A percentile compares a stretch with the other conserved stretches of the same genome.
phyloP scores from a whole-genome alignment of 2,113 vertebrate species.

The Halcyon malimbica region DNA sequence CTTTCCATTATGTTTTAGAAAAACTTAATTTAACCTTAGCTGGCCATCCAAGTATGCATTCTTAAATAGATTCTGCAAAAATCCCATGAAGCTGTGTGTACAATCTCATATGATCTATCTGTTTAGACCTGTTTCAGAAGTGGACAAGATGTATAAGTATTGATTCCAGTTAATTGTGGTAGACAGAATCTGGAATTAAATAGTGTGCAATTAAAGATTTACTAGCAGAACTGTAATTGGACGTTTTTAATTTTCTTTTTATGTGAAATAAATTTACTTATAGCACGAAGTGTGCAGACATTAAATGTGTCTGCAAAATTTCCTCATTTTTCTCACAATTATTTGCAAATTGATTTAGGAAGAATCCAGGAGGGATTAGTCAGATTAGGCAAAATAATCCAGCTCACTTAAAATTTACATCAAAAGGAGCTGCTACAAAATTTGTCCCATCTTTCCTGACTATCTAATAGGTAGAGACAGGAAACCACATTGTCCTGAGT shows the following conservation, averaged over 20 bases:
- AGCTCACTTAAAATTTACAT: background rate
- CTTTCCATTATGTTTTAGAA: background rate
- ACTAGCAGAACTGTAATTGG: background rate
- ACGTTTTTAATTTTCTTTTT: background rate
- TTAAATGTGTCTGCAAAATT: background rate
- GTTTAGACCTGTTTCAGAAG: background rate
- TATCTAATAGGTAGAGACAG: background rate
- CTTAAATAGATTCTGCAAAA: background rate
- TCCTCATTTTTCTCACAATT: background rate
- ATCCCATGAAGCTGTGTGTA: background rate
- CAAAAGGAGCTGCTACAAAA: background rate
- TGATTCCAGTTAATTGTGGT: background rate
- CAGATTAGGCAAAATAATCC: background rate
- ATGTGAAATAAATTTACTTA: background rate
- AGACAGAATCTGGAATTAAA: background rate
- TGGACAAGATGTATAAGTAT: background rate
- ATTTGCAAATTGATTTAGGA: background rate
- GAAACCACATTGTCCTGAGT: background rate
- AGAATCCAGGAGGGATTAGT: background rate
- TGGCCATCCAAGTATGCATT: background rate
- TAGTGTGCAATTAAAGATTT: background rate
- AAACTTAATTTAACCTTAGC: background rate
- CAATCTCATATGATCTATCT: background rate
- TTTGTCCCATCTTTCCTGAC: background rate
- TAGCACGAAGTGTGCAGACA: rapidly evolving